A percentile compares a stretch with the other conserved stretches of the same genome.
Evolutionary conservation across 1,140 invertebrate genomes (phyloP).

Genomic region (Apolygus lucorum): DNA sequence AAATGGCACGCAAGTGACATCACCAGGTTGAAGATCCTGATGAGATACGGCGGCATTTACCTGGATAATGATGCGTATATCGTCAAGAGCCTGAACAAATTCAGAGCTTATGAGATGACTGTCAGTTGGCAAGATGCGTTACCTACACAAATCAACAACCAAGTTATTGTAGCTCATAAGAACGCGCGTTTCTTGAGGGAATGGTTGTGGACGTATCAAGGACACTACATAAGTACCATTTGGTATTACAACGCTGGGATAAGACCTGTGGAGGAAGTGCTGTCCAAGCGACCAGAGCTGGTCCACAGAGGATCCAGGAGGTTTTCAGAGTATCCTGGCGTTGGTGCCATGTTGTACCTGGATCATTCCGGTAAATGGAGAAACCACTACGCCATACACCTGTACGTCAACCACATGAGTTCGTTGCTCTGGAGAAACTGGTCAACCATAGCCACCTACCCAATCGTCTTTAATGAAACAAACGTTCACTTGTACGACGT

Average conservation of each 20-base stretch:
- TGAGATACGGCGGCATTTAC: slow-evolving; percentile 32
- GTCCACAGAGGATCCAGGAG: slow-evolving; percentile 18
- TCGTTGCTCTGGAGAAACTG: slow-evolving; percentile 22
- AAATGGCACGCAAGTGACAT: slow-evolving; percentile 31
- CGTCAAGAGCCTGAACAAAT: slow-evolving; percentile 28
- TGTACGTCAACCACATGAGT: slow-evolving; percentile 25
- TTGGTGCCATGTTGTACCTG: slow-evolving; percentile 2
- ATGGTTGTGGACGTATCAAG: slow-evolving; percentile 36
- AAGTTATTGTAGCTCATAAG: slow-evolving; percentile 35
- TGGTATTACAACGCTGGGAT: slow-evolving; percentile 39
- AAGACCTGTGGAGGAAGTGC: slow-evolving; percentile 33
- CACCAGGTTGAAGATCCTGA: slow-evolving; percentile 27
- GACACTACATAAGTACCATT: slow-evolving; percentile 28
- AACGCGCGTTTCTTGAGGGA: slow-evolving; percentile 35
- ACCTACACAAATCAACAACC: too few species aligned
- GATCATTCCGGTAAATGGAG: slow-evolving; percentile 20
- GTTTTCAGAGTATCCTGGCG: not conserved
- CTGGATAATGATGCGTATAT: slow-evolving; percentile 32
- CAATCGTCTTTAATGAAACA: not conserved
- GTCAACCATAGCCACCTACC: slow-evolving; percentile 1
- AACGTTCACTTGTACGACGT: not conserved
- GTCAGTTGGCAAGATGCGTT: slow-evolving; percentile 37
- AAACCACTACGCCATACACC: slow-evolving; percentile 20
- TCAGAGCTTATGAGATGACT: slow-evolving; percentile 38
- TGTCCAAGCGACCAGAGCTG: slow-evolving; percentile 28